Evolutionary conservation across 1,140 invertebrate species (phyloP), one percentile per base, ranked within the genome.

Genomic region (Belonocnema kinseyi): DNA sequence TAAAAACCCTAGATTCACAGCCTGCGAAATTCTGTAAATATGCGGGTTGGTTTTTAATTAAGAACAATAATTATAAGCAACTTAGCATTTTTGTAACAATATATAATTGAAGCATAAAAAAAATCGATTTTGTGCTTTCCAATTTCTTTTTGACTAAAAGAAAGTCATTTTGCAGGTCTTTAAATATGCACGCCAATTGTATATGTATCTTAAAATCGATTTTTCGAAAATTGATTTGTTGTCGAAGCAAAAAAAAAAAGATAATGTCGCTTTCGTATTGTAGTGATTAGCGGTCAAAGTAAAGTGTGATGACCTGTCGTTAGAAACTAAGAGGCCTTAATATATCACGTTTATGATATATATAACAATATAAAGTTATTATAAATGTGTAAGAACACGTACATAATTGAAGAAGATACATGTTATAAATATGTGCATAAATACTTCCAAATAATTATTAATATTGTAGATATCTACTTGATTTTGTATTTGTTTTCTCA

Each of bases 271-370:
- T 82, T 82, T 74, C 76, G 77, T 80, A 82, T 80, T 78, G 77
- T 82, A 82, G 81, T 80, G 16, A 80, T 80, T 83, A 86, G 83
- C 76, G 80, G 80, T 87, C 82, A 82, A 83, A 50, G 78, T 84
- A 81, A 87, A 81, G 83, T 85, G 85, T 83, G 85, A 87, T 86
- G 87, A 89, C 85, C 83, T 85, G 89, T 89, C 83, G 85, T 89
- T 89, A 90, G 88, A 83, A 90, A 90, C 89, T 90, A 89, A 90
- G 89, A 90, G 88, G 89, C 89, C 89, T 90, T 90, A 90, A 89
- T 86, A 88, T 89, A 89, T 88, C 85, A 87, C 80, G 82, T 89
- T 88, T 86, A 88, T 80, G 78, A 83, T 86, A 84, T 82, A 79
- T 77, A 77, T 74, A 75, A 74, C 77, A 66, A 81, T 74, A 77